Evolutionary conservation across 2,797 vertebrate species (phyloP).

Genomic region (Parauchenoglanis ngamensis): DNA sequence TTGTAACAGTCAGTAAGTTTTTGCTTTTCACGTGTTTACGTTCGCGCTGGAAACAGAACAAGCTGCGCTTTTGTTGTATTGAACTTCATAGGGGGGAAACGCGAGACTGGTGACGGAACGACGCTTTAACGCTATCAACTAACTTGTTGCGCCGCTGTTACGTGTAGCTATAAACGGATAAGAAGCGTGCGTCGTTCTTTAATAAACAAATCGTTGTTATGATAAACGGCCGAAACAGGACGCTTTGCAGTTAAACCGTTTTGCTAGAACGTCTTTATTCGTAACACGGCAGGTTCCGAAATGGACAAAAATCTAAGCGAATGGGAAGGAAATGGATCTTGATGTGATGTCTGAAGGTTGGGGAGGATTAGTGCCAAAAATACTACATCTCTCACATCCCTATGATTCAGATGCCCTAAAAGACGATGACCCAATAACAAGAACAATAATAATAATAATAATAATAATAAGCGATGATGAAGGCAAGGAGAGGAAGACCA

Average conservation of each 20-base stretch:
- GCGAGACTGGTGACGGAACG: neutral
- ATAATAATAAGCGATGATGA: neutral
- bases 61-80: neutral
- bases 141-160: neutral
- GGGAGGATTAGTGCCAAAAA: neutral
- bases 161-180: neutral
- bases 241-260: too few relatives aligned
- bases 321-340: neutral
- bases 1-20: neutral
- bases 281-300: neutral
- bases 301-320: neutral
- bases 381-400: neutral
- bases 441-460: constrained; percentile 12
- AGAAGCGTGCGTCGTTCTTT: neutral
- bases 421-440: neutral
- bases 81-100: neutral
- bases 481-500: constrained; percentile 48
- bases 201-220: neutral
- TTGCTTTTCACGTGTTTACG: too few relatives aligned
- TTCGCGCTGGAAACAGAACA: neutral
- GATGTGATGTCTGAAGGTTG: neutral
- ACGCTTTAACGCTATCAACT: neutral
- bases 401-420: neutral
- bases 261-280: neutral
- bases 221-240: neutral